Base-by-base conservation (phyloP, 2,113 vertebrate genomes). In the Pipa parva region DNA sequence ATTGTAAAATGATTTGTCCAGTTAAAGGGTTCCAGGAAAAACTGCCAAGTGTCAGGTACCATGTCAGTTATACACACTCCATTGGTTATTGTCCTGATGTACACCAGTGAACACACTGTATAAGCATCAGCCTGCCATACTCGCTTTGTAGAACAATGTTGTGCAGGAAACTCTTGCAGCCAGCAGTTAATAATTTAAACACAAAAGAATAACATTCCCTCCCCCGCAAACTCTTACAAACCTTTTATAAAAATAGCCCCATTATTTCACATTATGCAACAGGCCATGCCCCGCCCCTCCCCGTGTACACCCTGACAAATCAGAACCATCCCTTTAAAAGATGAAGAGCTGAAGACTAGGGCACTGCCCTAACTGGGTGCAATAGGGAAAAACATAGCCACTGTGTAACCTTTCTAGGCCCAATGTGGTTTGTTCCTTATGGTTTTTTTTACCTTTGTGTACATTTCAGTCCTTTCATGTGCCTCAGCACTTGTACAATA, bases 121-220 rank as follows among this genome's bases (percentile, higher is more conserved):
- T n/a, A n/a, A n/a, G n/a, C n/a, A n/a, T n/a, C n/a, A n/a, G n/a
- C n/a, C n/a, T n/a, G n/a, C n/a, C 49, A 57, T 46, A 26, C 21
- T 28, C 42, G 26, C 24, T 29, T 18, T 68, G 46, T 25, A 58
- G 56, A 26, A 49, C 58, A 21, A 12, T 57, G 57, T n/a, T 70
- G 48, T 18, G 25, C 42, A 61, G 66, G 58, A 48, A 57, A 2
- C 11, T 70, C 66, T 61, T 70, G 58, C 66, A 70, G 66, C 29
- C 37, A 69, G 66, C 66, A 70, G 66, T 70, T 54, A 70, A 70
- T 70, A 70, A 70, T 70, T 70, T 70, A 70, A 70, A 70, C 66
- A 70, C 66, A 70, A 70, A 70, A 37, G 28, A 70, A 59, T 60
- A 70, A 70, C 66, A 42, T 33, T 58, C 66, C 12, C 20, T 22